phyloP scores from a whole-genome alignment of 2,888 invertebrate species.

The Eupithecia dodoneata region DNA sequence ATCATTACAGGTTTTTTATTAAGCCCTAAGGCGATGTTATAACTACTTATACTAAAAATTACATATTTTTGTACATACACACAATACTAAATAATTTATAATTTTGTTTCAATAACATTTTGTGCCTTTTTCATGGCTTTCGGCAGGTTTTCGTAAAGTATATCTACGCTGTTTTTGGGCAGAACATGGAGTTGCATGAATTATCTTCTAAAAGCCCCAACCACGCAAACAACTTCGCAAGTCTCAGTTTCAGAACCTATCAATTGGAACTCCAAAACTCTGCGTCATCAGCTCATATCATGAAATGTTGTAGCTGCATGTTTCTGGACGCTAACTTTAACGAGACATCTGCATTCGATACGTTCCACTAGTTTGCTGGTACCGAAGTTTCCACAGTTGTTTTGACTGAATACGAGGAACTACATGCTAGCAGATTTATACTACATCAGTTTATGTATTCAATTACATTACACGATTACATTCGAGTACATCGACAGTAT shows the following conservation, averaged over 20 bases:
- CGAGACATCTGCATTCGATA: conserved; percentile 36
- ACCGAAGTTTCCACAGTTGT: conserved; percentile 15
- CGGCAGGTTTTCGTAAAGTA: no score
- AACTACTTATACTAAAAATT: no score
- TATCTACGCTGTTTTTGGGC: no score
- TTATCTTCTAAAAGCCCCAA: not conserved
- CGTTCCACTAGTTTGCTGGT: conserved; percentile 30
- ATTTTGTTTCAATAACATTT: no score
- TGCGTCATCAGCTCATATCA: conserved; percentile 18
- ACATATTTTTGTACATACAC: no score
- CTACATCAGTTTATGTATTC: not conserved
- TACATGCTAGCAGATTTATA: not conserved
- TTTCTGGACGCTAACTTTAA: conserved; percentile 35
- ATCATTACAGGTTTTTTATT: no score
- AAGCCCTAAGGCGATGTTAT: no score
- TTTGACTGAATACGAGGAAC: not conserved
- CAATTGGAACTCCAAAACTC: not conserved
- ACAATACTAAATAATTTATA: no score
- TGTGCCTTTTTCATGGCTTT: no score
- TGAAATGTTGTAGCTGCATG: conserved; percentile 28
- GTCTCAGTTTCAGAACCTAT: not conserved
- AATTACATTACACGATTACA: no score
- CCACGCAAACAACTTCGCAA: not conserved
- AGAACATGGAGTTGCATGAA: not conserved
- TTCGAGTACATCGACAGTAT: not conserved